Conservation (phyloP, 2,888 invertebrate genomes). For the Cheiracanthium punctorium region DNA sequence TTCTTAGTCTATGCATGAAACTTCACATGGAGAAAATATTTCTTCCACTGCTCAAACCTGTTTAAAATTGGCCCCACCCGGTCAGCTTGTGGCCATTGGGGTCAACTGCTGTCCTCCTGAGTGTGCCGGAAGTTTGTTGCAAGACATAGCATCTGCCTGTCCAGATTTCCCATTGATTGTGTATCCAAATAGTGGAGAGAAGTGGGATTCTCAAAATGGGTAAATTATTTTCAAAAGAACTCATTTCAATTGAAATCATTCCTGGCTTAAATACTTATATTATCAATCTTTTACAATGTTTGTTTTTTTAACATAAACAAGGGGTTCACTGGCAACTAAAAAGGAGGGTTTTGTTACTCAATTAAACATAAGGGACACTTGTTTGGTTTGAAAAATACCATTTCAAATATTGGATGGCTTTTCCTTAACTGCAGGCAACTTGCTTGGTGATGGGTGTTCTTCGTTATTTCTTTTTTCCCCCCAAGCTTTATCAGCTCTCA, state of each 20-base stretch:
- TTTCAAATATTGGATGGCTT: too few species aligned
- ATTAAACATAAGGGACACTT: too few species aligned
- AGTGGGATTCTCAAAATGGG: slow-evolving; percentile 80
- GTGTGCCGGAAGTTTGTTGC: slow-evolving; percentile 81
- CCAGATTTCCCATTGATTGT: slow-evolving; percentile 85
- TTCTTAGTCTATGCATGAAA: slow-evolving; percentile 80
- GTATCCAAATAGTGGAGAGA: slow-evolving; percentile 95
- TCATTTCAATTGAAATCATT: not conserved
- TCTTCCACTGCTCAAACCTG: slow-evolving; percentile 81
- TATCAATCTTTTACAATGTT: too few species aligned
- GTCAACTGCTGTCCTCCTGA: slow-evolving; percentile 89
- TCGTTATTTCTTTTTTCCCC: too few species aligned
- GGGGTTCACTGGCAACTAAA: too few species aligned
- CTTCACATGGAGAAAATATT: slow-evolving; percentile 89
- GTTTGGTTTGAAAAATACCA: not conserved
- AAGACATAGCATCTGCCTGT: slow-evolving; percentile 73
- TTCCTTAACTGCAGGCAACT: too few species aligned
- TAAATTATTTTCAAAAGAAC: slow-evolving; percentile 27
- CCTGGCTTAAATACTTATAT: not conserved
- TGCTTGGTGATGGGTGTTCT: too few species aligned
- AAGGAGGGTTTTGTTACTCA: too few species aligned
- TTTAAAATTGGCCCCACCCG: slow-evolving; percentile 76
- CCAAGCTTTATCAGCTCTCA: too few species aligned
- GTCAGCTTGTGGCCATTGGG: slow-evolving; percentile 90
- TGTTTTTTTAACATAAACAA: too few species aligned